Evolutionary conservation across 2,888 invertebrate species (phyloP).

Genomic region (Vanessa cardui): DNA sequence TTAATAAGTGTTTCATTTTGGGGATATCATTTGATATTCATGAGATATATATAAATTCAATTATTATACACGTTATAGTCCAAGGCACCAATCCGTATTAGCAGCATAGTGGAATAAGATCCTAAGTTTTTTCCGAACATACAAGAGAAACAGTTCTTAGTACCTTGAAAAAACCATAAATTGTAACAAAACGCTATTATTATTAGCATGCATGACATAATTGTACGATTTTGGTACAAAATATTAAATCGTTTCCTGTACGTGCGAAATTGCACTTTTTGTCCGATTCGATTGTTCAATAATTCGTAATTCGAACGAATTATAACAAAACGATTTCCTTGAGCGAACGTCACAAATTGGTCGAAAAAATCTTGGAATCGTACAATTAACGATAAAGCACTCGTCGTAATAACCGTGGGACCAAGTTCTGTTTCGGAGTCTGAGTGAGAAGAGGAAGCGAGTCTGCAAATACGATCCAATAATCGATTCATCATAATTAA

Average conservation of each 20-base stretch:
- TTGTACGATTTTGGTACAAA: slow-evolving; percentile 38
- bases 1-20: too few species aligned
- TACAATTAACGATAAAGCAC: slow-evolving; percentile 77
- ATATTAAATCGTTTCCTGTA: slow-evolving; percentile 44
- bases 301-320: slow-evolving; percentile 61
- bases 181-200: background rate
- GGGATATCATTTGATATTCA: too few species aligned
- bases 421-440: slow-evolving; percentile 42
- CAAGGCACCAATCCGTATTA: too few species aligned
- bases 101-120: too few species aligned
- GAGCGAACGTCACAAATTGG: slow-evolving; percentile 56
- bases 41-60: too few species aligned
- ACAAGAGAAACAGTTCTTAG: too few species aligned
- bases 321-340: slow-evolving; percentile 72
- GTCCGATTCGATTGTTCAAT: slow-evolving; percentile 44
- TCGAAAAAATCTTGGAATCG: slow-evolving; percentile 59
- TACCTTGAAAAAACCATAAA: too few species aligned
- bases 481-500: background rate
- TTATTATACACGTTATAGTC: too few species aligned
- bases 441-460: slow-evolving; percentile 48
- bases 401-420: slow-evolving; percentile 75
- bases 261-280: slow-evolving; percentile 44
- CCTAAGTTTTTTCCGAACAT: too few species aligned
- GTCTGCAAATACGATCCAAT: background rate
- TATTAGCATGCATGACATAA: slow-evolving; percentile 12